Conservation (phyloP, 2,888 invertebrate species). For the Bembecia ichneumoniformis region DNA sequence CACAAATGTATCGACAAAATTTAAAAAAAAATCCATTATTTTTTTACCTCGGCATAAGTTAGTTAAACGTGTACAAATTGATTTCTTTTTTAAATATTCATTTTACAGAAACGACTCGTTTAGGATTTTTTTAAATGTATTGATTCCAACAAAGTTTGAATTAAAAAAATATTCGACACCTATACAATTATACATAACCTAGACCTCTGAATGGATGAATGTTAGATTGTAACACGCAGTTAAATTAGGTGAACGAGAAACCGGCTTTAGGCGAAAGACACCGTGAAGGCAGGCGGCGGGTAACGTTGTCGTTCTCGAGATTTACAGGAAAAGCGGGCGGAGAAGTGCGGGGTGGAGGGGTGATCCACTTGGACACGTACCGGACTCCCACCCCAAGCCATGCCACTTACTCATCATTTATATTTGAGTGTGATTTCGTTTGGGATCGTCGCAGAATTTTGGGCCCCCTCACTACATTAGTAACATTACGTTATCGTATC, state of each 20-base stretch:
- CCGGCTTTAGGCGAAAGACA: slow-evolving; percentile 32
- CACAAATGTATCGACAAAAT: no score
- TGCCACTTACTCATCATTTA: slow-evolving; percentile 64
- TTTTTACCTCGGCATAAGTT: no score
- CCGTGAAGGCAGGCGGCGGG: slow-evolving; percentile 32
- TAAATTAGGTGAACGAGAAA: slow-evolving; percentile 31
- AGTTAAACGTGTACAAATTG: no score
- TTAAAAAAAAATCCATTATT: no score
- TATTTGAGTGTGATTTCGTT: slow-evolving; percentile 67
- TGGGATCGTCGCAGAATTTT: slow-evolving; percentile 48
- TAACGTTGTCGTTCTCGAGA: slow-evolving; percentile 53
- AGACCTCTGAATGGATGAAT: neutral
- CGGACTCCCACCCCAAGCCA: slow-evolving; percentile 22
- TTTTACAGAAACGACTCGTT: no score
- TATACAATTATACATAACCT: neutral
- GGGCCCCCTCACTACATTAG: slow-evolving; percentile 51
- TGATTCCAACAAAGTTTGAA: no score
- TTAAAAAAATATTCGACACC: no score
- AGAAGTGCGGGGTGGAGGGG: slow-evolving; percentile 21
- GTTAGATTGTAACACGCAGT: slow-evolving; percentile 16
- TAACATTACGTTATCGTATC: slow-evolving; percentile 55
- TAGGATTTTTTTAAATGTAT: no score
- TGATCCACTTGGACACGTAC: slow-evolving; percentile 60
- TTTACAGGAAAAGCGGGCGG: slow-evolving; percentile 38
- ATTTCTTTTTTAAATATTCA: no score